Evolutionary conservation across 1,140 invertebrate genomes (phyloP).

Genomic region (Drosophila leontia): DNA sequence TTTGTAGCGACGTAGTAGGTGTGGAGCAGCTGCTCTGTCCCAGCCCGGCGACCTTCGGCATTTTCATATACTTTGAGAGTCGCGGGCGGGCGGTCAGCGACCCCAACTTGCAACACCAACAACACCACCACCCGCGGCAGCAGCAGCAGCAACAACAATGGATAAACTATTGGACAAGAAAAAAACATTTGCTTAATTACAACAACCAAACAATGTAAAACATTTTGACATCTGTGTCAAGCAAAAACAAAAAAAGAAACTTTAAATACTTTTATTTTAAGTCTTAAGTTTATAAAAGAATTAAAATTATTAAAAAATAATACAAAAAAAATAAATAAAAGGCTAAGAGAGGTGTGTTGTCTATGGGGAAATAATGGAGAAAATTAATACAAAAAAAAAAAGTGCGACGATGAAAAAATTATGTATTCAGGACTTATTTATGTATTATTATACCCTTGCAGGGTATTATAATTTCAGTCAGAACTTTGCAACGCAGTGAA

Average conservation of each 20-base stretch:
- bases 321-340: slow-evolving; percentile 69
- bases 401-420: no score
- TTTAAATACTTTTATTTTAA: slow-evolving; percentile 85
- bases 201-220: slow-evolving; percentile 80
- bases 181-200: slow-evolving; percentile 75
- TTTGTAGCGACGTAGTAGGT: slow-evolving; percentile 60
- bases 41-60: slow-evolving; percentile 64
- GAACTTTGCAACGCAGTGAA: no score
- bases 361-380: neutral
- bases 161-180: slow-evolving; percentile 75
- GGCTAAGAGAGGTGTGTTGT: slow-evolving; percentile 1
- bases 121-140: slow-evolving; percentile 34
- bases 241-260: slow-evolving; percentile 75
- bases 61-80: slow-evolving; percentile 79
- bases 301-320: slow-evolving; percentile 82
- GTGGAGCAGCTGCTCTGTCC: slow-evolving; percentile 31
- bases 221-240: slow-evolving; percentile 84
- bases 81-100: slow-evolving; percentile 32
- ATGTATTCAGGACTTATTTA: no score
- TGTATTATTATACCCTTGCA: no score
- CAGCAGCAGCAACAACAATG: slow-evolving; percentile 48
- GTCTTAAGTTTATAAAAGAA: slow-evolving; percentile 85
- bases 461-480: no score
- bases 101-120: slow-evolving; percentile 32
- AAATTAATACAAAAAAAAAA: no score